A percentile compares a stretch with the other conserved stretches of the same genome.
phyloP scores from a whole-genome alignment of 1,140 invertebrate genomes.

The Plodia interpunctella region DNA sequence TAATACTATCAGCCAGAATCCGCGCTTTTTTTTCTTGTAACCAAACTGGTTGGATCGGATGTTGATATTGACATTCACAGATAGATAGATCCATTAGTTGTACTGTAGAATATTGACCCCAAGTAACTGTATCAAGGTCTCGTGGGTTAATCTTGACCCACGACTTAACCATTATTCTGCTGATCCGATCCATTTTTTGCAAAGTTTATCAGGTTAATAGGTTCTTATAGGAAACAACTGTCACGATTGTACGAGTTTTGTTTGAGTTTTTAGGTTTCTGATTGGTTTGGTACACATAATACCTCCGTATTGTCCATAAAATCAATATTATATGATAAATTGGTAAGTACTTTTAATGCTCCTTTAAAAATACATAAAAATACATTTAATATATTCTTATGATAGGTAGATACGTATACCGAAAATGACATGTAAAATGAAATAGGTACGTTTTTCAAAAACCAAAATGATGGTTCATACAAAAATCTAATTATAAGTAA shows the following conservation, averaged over 20 bases:
- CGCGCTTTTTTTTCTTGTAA: background rate
- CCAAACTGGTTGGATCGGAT: background rate
- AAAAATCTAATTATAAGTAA: too few species aligned
- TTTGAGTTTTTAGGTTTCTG: too few species aligned
- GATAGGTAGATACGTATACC: too few species aligned
- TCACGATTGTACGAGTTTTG: background rate
- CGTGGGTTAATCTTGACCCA: background rate
- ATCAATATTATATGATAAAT: too few species aligned
- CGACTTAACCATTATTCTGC: background rate
- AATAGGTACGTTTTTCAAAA: too few species aligned
- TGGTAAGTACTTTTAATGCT: too few species aligned
- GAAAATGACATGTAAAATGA: too few species aligned
- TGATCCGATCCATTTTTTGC: background rate
- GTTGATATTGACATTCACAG: constrained; percentile 1
- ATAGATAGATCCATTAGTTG: background rate
- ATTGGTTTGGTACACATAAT: too few species aligned
- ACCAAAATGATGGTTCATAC: too few species aligned
- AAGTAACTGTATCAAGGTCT: constrained; percentile 10
- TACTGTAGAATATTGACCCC: constrained; percentile 8
- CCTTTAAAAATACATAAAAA: too few species aligned
- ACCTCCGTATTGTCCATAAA: too few species aligned
- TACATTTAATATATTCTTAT: too few species aligned
- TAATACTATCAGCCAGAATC: background rate
- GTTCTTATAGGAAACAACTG: background rate
- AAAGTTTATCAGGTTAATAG: constrained; percentile 8